Conservation (phyloP, 2,113 vertebrate genomes). For the Xiphias gladius region DNA sequence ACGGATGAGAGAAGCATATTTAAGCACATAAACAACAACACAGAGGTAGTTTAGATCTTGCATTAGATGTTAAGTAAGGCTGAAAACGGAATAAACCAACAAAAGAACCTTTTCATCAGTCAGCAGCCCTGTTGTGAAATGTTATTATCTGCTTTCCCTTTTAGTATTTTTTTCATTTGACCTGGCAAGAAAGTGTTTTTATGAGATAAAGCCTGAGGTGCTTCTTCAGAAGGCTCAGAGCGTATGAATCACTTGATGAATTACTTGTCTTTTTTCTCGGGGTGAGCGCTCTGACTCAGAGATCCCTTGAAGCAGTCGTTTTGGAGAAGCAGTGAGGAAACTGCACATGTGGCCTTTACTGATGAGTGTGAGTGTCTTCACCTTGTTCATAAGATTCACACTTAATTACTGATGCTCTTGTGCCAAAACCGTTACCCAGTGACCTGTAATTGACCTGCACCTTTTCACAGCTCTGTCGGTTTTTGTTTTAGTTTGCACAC, state of each 20-base stretch:
- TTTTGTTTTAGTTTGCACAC: background rate
- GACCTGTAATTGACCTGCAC: background rate
- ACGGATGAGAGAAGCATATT: background rate
- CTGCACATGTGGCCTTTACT: background rate
- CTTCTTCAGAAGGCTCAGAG: background rate
- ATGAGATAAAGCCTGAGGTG: background rate
- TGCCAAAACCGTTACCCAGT: background rate
- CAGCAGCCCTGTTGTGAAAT: background rate
- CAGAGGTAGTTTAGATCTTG: background rate
- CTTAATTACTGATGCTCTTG: background rate
- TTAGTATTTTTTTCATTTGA: background rate
- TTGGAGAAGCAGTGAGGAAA: slow-evolving; percentile 2
- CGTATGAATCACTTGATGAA: slow-evolving; percentile 25
- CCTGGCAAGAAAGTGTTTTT: slow-evolving; percentile 12
- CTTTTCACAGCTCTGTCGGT: background rate
- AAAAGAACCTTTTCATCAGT: background rate
- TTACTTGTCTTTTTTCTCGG: background rate
- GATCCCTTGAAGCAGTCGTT: background rate
- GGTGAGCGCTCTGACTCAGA: slow-evolving; percentile 12
- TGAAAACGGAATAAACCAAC: background rate
- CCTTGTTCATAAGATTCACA: slow-evolving; percentile 1
- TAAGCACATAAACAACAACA: background rate
- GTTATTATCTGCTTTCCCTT: background rate
- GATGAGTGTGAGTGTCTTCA: background rate
- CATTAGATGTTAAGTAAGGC: background rate